Conservation (phyloP, 2,113 vertebrate genomes). For the Campylomormyrus tamandua region DNA sequence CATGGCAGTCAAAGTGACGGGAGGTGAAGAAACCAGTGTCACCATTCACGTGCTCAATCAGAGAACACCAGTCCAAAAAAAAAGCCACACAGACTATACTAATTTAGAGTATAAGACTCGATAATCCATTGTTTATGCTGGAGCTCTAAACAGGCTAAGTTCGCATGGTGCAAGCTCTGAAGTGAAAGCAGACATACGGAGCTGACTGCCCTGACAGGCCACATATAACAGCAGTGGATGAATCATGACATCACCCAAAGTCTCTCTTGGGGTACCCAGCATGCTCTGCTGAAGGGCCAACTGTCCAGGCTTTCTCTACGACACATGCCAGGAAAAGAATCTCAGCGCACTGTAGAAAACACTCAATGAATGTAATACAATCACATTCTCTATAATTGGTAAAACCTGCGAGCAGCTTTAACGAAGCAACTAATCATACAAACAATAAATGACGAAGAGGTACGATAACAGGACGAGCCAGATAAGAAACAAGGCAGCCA, state of each 20-base stretch:
- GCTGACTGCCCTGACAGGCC: neutral
- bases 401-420: neutral
- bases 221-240: neutral
- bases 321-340: neutral
- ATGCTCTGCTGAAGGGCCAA: neutral
- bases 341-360: neutral
- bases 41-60: neutral
- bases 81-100: constrained; percentile 5
- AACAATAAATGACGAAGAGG: neutral
- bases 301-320: neutral
- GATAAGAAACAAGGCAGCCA: neutral
- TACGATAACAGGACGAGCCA: neutral
- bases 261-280: neutral
- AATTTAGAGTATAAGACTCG: neutral
- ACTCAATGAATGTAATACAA: neutral
- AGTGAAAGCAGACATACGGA: neutral
- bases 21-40: neutral
- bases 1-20: neutral
- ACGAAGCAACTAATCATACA: neutral
- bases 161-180: neutral
- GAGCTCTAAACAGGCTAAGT: neutral
- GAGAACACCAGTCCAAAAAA: neutral
- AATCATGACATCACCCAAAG: neutral
- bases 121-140: constrained; percentile 3
- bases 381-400: neutral